phyloP scores from a whole-genome alignment of 2,888 invertebrate species.

The Laspeyria flexula region DNA sequence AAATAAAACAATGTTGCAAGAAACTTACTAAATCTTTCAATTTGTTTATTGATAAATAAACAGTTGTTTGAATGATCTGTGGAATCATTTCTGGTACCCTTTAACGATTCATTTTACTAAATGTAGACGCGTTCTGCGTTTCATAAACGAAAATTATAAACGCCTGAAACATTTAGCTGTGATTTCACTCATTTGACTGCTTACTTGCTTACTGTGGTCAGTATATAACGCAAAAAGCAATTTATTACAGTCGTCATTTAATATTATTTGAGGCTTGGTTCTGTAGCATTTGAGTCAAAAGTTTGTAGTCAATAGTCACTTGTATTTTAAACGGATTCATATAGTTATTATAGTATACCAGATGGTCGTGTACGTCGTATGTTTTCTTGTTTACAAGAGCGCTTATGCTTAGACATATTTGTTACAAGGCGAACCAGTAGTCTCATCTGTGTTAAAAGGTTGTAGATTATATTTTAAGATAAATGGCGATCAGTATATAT shows the following conservation, averaged over 20 bases:
- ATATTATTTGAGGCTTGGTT: background rate
- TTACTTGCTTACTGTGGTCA: too few species aligned
- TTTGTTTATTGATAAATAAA: too few species aligned
- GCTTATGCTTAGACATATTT: background rate
- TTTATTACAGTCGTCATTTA: background rate
- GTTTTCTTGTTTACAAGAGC: background rate
- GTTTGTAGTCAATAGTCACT: background rate
- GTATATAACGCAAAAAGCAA: too few species aligned
- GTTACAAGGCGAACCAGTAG: conserved; percentile 17
- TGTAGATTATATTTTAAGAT: conserved; percentile 5
- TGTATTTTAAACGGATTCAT: background rate
- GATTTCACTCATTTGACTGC: too few species aligned
- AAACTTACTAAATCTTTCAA: too few species aligned
- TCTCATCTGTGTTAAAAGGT: background rate
- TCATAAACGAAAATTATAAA: too few species aligned
- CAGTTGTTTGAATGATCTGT: too few species aligned
- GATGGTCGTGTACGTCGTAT: background rate
- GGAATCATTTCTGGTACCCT: too few species aligned
- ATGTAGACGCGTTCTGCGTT: too few species aligned
- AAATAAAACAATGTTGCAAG: too few species aligned
- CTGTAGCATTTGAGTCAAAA: background rate
- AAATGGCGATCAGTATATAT: conserved; percentile 10
- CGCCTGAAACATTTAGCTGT: too few species aligned
- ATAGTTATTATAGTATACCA: background rate
- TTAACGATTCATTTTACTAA: too few species aligned